Evolutionary conservation across 1,140 invertebrate genomes (phyloP).

Genomic region (Ostrea denselamellosa): DNA sequence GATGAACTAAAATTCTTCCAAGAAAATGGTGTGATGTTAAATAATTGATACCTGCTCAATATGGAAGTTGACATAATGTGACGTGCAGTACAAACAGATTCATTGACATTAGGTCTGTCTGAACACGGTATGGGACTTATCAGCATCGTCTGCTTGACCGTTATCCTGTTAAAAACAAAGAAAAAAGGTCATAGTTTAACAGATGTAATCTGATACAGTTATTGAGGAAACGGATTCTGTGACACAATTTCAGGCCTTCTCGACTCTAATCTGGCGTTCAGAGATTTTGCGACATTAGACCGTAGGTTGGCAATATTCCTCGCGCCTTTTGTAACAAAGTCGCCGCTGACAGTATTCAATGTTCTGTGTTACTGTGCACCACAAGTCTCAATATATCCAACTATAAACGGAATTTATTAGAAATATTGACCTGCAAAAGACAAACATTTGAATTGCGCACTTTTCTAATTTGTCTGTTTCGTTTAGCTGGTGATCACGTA

Average conservation of each 20-base stretch:
- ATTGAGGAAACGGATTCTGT: background rate
- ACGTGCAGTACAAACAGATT: background rate
- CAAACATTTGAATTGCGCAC: slow-evolving; percentile 14
- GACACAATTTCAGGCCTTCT: background rate
- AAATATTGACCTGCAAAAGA: background rate
- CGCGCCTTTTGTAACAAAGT: background rate
- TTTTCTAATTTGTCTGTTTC: slow-evolving; percentile 3
- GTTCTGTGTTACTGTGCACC: background rate
- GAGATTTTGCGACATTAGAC: background rate
- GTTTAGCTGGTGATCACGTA: background rate
- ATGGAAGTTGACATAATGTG: slow-evolving; percentile 37
- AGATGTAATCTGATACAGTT: slow-evolving; percentile 11
- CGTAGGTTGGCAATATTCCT: background rate
- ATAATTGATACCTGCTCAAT: slow-evolving; percentile 36
- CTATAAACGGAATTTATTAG: background rate
- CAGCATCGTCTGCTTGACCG: background rate
- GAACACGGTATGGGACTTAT: background rate
- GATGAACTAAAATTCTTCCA: slow-evolving; percentile 33
- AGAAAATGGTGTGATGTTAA: slow-evolving; percentile 38
- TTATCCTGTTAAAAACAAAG: slow-evolving; percentile 4
- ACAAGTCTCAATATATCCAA: slow-evolving; percentile 1
- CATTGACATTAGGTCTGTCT: background rate
- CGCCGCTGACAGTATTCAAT: background rate
- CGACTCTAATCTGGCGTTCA: background rate
- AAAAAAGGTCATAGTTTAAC: background rate